These are phyloP conservation scores for Pseudopodoces humilis DNA, from an alignment of 2,113 vertebrate genomes.

Conservation along the genomic window DNA sequence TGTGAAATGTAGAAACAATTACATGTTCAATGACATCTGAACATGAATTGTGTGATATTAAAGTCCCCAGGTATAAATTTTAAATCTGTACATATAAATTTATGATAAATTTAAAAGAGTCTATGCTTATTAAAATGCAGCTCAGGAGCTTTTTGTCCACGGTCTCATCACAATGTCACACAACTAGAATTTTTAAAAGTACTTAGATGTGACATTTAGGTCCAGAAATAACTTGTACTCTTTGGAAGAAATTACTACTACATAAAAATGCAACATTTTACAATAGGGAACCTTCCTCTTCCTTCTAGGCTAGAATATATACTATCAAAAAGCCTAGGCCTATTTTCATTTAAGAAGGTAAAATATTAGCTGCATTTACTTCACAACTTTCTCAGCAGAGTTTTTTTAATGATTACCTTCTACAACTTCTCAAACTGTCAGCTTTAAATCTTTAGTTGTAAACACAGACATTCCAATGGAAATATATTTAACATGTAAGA, in stretches of 20 bases:
- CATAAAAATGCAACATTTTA: constrained; percentile 58
- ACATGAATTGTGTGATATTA: constrained; percentile 72
- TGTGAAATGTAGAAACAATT: constrained; percentile 81
- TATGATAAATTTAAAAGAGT: constrained; percentile 77
- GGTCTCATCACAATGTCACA: constrained; percentile 65
- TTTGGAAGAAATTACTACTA: constrained; percentile 64
- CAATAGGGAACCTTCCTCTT: constrained; percentile 14
- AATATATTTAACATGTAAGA: background rate
- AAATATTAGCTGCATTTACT: constrained; percentile 29
- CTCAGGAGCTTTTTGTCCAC: constrained; percentile 58
- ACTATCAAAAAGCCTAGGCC: constrained; percentile 18
- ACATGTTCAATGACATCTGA: constrained; percentile 76
- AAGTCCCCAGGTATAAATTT: constrained; percentile 78
- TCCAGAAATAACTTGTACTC: constrained; percentile 68
- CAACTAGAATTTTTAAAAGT: constrained; percentile 62
- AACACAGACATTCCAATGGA: background rate
- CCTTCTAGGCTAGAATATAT: background rate
- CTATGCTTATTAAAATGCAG: constrained; percentile 72
- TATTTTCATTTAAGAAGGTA: constrained; percentile 43
- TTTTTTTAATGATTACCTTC: background rate
- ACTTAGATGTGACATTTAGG: constrained; percentile 61
- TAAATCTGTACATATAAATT: constrained; percentile 76
- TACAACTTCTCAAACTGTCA: background rate
- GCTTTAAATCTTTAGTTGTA: background rate
- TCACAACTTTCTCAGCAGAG: background rate